Evolutionary conservation across 2,797 vertebrate genomes (phyloP).

Genomic region (Phalloptychus januarius): DNA sequence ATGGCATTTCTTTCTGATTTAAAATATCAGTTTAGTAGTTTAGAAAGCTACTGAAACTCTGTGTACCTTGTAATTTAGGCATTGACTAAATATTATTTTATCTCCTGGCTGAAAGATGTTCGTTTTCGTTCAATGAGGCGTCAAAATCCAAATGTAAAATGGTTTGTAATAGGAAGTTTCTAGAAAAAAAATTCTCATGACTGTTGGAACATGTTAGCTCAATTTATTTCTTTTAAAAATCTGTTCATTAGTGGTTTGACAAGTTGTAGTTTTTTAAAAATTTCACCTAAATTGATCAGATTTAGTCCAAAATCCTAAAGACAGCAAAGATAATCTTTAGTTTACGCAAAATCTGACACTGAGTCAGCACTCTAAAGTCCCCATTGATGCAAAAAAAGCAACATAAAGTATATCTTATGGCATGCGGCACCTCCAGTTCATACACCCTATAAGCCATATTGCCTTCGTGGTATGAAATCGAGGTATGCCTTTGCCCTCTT

Average conservation of each 20-base stretch:
- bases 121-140: background rate
- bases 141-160: background rate
- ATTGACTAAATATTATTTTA: background rate
- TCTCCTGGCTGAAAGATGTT: background rate
- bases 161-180: background rate
- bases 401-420: background rate
- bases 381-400: background rate
- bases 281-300: background rate
- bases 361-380: background rate
- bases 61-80: background rate
- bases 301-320: background rate
- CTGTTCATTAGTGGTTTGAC: background rate
- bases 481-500: background rate
- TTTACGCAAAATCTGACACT: background rate
- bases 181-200: background rate
- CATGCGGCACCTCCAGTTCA: background rate
- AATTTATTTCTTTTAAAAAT: background rate
- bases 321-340: background rate
- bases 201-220: background rate
- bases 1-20: background rate
- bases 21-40: background rate
- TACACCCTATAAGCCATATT: background rate
- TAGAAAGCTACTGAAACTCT: background rate
- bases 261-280: background rate
- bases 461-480: background rate